Evolutionary conservation across 2,797 vertebrate genomes (phyloP).

Genomic region (Sphenodon punctatus): DNA sequence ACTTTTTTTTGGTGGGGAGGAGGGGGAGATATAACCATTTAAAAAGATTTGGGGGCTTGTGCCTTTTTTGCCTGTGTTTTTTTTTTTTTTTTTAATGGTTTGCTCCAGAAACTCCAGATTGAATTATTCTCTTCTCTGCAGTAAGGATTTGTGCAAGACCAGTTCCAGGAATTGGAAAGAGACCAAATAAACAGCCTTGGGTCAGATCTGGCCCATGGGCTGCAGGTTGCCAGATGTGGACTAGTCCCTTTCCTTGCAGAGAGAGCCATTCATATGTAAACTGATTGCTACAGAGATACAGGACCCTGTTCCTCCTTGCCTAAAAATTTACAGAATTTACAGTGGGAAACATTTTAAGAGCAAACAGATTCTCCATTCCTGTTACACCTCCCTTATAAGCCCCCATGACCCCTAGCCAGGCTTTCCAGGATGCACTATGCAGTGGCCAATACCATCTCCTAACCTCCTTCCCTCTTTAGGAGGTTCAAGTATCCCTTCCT

Average conservation of each 20-base stretch:
- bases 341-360: background rate
- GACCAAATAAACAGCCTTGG: too few species aligned
- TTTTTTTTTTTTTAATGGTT: background rate
- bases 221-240: too few species aligned
- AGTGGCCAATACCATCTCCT: too few species aligned
- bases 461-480: too few species aligned
- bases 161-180: too few species aligned
- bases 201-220: too few species aligned
- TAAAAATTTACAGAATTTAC: background rate
- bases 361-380: background rate
- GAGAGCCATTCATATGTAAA: fast-evolving
- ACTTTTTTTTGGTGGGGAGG: too few species aligned
- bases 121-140: background rate
- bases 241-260: fast-evolving
- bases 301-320: background rate
- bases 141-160: too few species aligned
- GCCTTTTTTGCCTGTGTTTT: background rate
- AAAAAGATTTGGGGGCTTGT: background rate
- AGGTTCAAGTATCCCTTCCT: too few species aligned
- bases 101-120: background rate
- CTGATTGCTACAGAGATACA: background rate
- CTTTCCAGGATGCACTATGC: too few species aligned
- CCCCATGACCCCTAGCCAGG: too few species aligned
- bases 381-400: fast-evolving
- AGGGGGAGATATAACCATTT: too few species aligned